A percentile compares a stretch with the other conserved stretches of the same genome.
These are phyloP conservation scores for Seladonia tumulorum DNA, from an alignment of 2,888 invertebrate species.

Conservation along the genomic window DNA sequence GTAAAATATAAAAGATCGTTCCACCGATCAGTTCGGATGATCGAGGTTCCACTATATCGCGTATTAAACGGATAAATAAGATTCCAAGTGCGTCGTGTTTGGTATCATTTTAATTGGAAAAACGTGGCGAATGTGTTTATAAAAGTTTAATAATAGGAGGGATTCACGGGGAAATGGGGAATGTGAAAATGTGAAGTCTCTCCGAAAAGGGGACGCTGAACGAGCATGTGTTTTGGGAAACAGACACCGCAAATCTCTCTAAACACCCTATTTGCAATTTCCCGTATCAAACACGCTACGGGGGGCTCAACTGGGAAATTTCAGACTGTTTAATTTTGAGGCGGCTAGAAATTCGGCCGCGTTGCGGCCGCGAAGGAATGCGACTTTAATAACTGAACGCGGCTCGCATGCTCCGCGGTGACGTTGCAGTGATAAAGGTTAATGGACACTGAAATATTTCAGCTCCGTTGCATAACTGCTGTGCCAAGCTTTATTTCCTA, in stretches of 20 bases:
- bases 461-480: slow-evolving; percentile 41
- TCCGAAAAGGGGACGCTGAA: background rate
- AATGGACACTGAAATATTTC: slow-evolving; percentile 55
- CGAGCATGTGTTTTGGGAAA: background rate
- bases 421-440: slow-evolving; percentile 49
- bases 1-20: no score
- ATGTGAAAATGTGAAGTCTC: background rate
- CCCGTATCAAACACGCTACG: background rate
- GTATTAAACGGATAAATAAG: background rate
- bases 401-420: slow-evolving; percentile 23
- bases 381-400: slow-evolving; percentile 38
- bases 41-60: no score
- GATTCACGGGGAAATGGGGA: background rate
- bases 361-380: slow-evolving; percentile 45
- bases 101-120: background rate
- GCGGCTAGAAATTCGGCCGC: slow-evolving; percentile 49
- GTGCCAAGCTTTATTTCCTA: background rate
- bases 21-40: no score
- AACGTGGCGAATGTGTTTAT: background rate
- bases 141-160: background rate
- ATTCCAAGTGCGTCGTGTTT: background rate
- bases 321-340: slow-evolving; percentile 36
- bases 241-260: background rate
- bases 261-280: background rate
- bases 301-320: background rate